Evolutionary conservation across 2,888 invertebrate species (phyloP), one percentile per base, ranked within the genome.

Genomic region (Torymus auratus): DNA sequence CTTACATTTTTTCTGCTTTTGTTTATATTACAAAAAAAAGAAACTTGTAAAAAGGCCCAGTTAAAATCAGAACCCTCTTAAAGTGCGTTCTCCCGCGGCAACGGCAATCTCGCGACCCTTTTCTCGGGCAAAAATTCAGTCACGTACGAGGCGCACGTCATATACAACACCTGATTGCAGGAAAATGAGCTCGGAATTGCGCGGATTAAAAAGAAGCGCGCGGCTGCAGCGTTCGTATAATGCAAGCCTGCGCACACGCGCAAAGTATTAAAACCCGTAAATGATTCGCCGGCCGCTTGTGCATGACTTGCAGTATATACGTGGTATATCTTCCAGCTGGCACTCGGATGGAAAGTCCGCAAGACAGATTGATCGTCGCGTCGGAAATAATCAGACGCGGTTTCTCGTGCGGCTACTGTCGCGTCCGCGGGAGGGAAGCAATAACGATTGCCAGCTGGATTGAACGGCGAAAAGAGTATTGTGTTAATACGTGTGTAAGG

Each of bases 131-230:
- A 70, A 77, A 70, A 64, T 77, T 58, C 58, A 70, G 70, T 70
- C 77, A 77, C 77, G 77, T 64, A 58, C 28, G 17, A 20, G 10
- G 13, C 64, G 13, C 58, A 58, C 70, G 64, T 76, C 60, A 13
- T 69, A 61, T 69, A 61, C 77, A 65, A 76, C 70, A 77, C 70
- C 70, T 77, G 70, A 70, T 70, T 71, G 78, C 78, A 13, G 41
- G 23, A 41, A 68, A 75, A 75, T 68, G 68, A 75, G 68, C n/a
- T 2, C 15, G 64, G 62, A 23, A 78, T 65, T 78, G 64, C 56
- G 70, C 58, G 78, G 71, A 78, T 78, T 71, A 78, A 78, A 78
- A 72, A 72, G 64, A 56, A 72, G 15, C 69, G 69, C 17, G n/a
- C n/a, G n/a, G n/a, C n/a, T n/a, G 60, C 4, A 14, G 20, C 23